Percentiles rank a stretch among this genome's conserved stretches.
Evolutionary conservation across 2,113 vertebrate species (phyloP).

Genomic region (Myrmecobius fasciatus): DNA sequence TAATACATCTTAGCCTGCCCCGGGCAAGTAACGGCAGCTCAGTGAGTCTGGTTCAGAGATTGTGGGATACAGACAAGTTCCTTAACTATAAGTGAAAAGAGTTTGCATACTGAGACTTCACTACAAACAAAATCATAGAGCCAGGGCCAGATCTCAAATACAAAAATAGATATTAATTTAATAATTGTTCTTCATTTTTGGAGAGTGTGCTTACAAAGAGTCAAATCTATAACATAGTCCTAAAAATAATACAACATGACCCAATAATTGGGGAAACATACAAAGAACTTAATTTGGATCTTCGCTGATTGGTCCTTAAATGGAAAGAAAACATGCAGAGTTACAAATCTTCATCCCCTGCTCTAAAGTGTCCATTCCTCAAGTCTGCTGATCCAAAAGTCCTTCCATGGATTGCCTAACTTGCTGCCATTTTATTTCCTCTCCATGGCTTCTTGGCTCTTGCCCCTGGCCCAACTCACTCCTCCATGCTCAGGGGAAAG

Average conservation of each 20-base stretch:
- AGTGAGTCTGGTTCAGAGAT: not conserved
- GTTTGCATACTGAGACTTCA: not conserved
- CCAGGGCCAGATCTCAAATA: not conserved
- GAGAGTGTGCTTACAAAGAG: conserved; percentile 45
- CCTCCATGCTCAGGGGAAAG: conserved; percentile 17
- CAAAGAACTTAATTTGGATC: conserved; percentile 12
- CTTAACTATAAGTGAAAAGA: not conserved
- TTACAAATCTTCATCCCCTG: conserved; percentile 14
- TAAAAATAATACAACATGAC: conserved; percentile 16
- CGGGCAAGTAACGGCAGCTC: not conserved
- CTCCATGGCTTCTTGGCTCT: not conserved
- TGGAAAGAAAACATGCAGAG: conserved; percentile 32
- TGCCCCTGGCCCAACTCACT: conserved; percentile 11
- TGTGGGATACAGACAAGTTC: not conserved
- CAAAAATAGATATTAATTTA: not conserved
- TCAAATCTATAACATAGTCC: conserved; percentile 51
- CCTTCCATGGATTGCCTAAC: conserved; percentile 4
- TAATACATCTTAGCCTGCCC: not conserved
- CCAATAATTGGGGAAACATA: conserved; percentile 24
- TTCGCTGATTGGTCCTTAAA: conserved; percentile 20
- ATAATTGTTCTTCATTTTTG: not conserved
- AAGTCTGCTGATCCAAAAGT: not conserved
- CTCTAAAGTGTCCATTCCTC: not conserved
- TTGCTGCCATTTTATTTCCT: conserved; percentile 16
- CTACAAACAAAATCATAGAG: not conserved